Percentiles rank a stretch among this genome's conserved stretches.
Evolutionary conservation across 2,113 vertebrate species (phyloP).

Genomic region (Mugil cephalus): DNA sequence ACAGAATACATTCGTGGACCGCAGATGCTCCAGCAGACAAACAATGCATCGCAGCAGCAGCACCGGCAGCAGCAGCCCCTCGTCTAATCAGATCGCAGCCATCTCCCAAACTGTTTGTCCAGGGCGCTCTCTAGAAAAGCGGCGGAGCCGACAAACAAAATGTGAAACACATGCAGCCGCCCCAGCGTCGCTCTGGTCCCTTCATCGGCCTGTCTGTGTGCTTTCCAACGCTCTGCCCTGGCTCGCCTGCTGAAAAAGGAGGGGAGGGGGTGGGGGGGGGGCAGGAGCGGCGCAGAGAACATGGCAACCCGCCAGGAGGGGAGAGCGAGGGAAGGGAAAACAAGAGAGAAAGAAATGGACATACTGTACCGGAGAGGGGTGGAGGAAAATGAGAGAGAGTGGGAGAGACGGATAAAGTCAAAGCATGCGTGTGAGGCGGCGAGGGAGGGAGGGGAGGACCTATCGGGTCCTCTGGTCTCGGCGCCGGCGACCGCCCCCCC

Average conservation of each 20-base stretch:
- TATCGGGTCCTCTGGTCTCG: constrained; percentile 2
- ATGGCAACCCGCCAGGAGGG: constrained; percentile 46
- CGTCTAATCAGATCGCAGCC: constrained; percentile 23
- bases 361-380: constrained; percentile 51
- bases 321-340: not conserved
- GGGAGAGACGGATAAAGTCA: constrained; percentile 11
- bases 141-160: constrained; percentile 16
- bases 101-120: constrained; percentile 1
- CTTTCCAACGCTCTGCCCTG: not conserved
- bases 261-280: no score
- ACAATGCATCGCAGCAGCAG: constrained; percentile 9
- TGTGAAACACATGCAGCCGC: constrained; percentile 33
- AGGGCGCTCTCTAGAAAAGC: not conserved
- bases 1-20: not conserved
- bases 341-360: constrained; percentile 37
- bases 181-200: not conserved
- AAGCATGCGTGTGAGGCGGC: constrained; percentile 18
- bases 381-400: constrained; percentile 25
- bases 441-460: constrained; percentile 8
- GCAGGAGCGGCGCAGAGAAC: constrained; percentile 45
- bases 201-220: constrained; percentile 15
- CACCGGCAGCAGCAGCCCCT: no score
- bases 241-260: constrained; percentile 4
- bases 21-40: not conserved
- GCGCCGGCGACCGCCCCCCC: constrained; percentile 54